Evolutionary conservation across 2,113 vertebrate species (phyloP), one percentile per base, ranked within the genome.

Genomic region (Sinocyclocheilus anshuiensis): DNA sequence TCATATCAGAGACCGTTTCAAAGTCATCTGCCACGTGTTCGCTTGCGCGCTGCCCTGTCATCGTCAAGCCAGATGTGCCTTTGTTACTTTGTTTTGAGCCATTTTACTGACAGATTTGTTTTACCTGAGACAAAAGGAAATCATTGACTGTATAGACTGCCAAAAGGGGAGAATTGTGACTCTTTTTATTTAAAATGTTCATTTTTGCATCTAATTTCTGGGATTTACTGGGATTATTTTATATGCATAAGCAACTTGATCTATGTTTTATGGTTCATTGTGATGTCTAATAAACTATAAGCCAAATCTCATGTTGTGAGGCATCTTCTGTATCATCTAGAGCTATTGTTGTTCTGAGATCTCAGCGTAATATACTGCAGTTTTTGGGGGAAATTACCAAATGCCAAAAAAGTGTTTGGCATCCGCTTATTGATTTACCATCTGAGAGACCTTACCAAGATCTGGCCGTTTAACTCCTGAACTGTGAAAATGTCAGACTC

Each of bases 231-330:
- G 42, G 24, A 79, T 92, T 53, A 87, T 91, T 93, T 91, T 92
- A 91, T 90, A 91, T 89, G 91, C 90, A 92, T 93, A 91, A 85
- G 80, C 88, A 91, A 92, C 69, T 72, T 90, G 76, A 87, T 85
- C 87, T 86, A 88, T 92, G 93, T 94, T 94, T 94, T 94, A 91
- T 91, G 91, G 90, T 89, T 94, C 92, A 93, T 90, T 91, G 94
- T 94, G 92, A 93, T 94, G 93, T 94, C 92, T 88, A 94, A 94
- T 94, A 94, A 94, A 94, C 87, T 91, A 88, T 92, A 87, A 92
- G 90, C 84, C 77, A 84, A 90, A 92, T 29, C 50, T 83, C 24
- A 57, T 63, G 42, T 29, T 26, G 57, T 36, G 50, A 42, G 16
- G 65, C 36, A 53, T 57, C 33, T 85, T 42, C 36, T 80, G 0